Base-by-base conservation (phyloP, 1,140 invertebrate species). In the Chironomus striatipennis region DNA sequence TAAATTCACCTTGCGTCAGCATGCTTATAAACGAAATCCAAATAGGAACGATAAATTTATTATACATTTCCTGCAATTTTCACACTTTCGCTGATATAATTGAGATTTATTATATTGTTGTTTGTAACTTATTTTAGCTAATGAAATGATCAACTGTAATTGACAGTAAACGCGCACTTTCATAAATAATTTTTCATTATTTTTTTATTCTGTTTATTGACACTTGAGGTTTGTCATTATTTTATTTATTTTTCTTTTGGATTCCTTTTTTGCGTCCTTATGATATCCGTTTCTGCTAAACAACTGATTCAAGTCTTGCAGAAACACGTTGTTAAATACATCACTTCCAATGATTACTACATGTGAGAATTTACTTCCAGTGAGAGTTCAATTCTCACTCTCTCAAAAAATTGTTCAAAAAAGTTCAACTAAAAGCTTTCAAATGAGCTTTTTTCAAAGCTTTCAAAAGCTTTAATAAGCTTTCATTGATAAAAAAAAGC, bases 1-100 rank as follows among this genome's bases (percentile, higher is more conserved):
- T 57, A 57, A 57, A 57, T 57, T 57, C 47, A 57, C 47, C 47
- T 57, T 57, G 47, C n/a, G 47, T 57, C 47, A 57, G 47, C 47
- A 57, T n/a, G n/a, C 47, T 57, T 15, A 57, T 57, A 57, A 57
- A 57, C 1, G 47, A 57, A 57, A 57, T 57, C 47, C 47, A 57
- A 57, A 57, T 57, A 10, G 47, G 12, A 15, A 4, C 12, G 47
- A 57, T 57, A 57, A 57, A 57, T 57, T 57, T 57, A 57, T 57
- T 57, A 57, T 57, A 5, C 47, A 57, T 57, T 57, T 57, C 47
- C 47, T 15, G n/a, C 12, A 57, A 57, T 57, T 57, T 12, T 57
- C 47, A 5, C 47, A 57, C 47, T 57, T 57, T 57, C 47, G 47
- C 12, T 57, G 12, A 12, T 57, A 57, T 57, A 57, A 57, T 57